These are phyloP conservation scores for Calycopis cecrops DNA, from an alignment of 1,140 invertebrate species.

Conservation along the genomic window DNA sequence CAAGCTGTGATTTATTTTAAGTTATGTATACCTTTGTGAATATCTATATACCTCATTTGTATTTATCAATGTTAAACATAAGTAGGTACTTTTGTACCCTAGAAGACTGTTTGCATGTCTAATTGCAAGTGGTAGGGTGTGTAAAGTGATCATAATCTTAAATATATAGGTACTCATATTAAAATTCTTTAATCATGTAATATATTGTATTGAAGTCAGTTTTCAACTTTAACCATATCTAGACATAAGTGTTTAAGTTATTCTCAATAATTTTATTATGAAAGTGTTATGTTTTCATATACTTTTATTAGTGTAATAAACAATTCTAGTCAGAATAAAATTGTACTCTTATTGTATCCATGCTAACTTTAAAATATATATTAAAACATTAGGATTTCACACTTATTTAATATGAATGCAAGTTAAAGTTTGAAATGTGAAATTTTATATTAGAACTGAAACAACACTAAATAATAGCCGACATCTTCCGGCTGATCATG, in stretches of 20 bases:
- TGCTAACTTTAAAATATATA: background rate
- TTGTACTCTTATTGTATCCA: conserved; percentile 2
- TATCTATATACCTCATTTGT: background rate
- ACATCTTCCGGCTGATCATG: too few relatives aligned
- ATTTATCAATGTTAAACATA: conserved; percentile 4
- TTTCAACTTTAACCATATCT: background rate
- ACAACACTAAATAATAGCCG: too few relatives aligned
- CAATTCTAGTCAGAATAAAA: background rate
- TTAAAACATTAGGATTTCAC: too few relatives aligned
- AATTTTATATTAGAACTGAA: too few relatives aligned
- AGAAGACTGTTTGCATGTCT: conserved; percentile 46
- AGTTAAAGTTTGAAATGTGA: too few relatives aligned
- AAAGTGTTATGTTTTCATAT: conserved; percentile 10
- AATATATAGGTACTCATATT: too few relatives aligned
- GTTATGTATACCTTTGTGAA: background rate
- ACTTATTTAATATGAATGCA: too few relatives aligned
- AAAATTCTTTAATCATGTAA: background rate
- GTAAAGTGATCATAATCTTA: background rate
- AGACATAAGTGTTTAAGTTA: conserved; percentile 4
- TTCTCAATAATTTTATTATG: conserved; percentile 11
- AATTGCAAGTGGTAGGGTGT: background rate
- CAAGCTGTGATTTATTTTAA: conserved; percentile 8
- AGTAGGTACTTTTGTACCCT: conserved; percentile 32
- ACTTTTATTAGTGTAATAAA: conserved; percentile 4
- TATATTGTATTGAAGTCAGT: background rate